Evolutionary conservation across 1,140 invertebrate genomes (phyloP).

Genomic region (Brachystomella parvula): DNA sequence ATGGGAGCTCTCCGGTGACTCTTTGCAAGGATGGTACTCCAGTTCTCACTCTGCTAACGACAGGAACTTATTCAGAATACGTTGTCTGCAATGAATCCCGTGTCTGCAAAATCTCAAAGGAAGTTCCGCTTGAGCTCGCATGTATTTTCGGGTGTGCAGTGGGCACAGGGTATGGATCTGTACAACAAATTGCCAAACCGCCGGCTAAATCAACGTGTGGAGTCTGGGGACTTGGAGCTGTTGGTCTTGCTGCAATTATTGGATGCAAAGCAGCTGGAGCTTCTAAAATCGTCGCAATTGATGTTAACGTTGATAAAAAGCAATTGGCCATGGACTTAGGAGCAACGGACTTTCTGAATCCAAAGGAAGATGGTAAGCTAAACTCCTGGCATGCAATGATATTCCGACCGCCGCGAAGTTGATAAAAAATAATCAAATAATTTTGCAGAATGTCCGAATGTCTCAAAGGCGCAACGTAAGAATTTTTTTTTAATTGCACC

Average conservation of each 20-base stretch:
- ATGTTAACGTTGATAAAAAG: constrained; percentile 41
- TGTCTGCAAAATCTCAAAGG: constrained; percentile 39
- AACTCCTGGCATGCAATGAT: too few relatives aligned
- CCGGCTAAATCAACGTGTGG: constrained; percentile 46
- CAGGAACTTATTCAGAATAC: background rate
- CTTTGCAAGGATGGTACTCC: background rate
- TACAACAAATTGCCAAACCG: constrained; percentile 47
- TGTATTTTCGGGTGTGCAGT: constrained; percentile 57
- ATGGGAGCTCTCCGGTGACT: background rate
- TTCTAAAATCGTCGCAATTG: constrained; percentile 53
- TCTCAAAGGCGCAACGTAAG: too few relatives aligned
- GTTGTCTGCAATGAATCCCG: background rate
- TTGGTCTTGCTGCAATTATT: constrained; percentile 58
- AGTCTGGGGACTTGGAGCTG: constrained; percentile 53
- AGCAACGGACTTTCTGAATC: background rate
- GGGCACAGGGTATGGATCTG: constrained; percentile 48
- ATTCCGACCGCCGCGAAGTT: too few relatives aligned
- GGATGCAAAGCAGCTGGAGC: constrained; percentile 53
- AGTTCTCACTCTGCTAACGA: background rate
- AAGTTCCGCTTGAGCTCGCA: constrained; percentile 44
- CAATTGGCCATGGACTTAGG: background rate
- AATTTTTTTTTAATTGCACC: too few relatives aligned
- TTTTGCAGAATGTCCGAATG: too few relatives aligned
- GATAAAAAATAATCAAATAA: too few relatives aligned
- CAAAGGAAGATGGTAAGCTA: background rate